A percentile compares a stretch with the other conserved stretches of the same genome.
Conservation (phyloP, 2,113 vertebrate species). For the Chaetura pelagica region DNA sequence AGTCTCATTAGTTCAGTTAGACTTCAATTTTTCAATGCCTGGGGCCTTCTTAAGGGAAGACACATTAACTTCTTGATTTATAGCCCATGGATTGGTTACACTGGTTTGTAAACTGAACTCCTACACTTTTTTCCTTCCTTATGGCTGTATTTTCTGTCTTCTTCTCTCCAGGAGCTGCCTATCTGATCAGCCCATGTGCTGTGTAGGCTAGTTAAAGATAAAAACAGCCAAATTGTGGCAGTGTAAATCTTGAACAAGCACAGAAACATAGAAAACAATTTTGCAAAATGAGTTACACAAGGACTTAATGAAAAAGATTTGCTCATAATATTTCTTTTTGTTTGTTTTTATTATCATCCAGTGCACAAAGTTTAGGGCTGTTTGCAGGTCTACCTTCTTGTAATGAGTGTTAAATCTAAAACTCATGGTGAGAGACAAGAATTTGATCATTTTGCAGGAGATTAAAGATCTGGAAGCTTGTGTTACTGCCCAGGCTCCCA, state of each 20-base stretch:
- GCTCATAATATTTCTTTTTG: background rate
- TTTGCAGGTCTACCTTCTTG: background rate
- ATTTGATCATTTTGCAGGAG: background rate
- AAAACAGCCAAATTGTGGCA: conserved; percentile 9
- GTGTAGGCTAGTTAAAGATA: conserved; percentile 48
- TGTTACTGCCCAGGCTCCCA: background rate
- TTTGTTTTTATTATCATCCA: background rate
- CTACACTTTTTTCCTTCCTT: conserved; percentile 53
- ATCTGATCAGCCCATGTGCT: conserved; percentile 31
- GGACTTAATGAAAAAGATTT: background rate
- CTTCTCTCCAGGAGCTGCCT: background rate
- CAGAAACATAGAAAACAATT: background rate
- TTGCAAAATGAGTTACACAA: conserved; percentile 3
- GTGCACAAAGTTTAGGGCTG: background rate
- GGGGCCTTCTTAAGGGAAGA: conserved; percentile 29
- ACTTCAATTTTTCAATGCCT: conserved; percentile 15
- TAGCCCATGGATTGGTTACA: conserved; percentile 31
- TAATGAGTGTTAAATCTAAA: background rate
- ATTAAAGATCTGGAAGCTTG: background rate
- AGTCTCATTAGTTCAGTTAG: conserved; percentile 40
- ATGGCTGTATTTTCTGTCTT: conserved; percentile 43
- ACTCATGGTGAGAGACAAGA: background rate
- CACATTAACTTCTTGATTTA: conserved; percentile 44
- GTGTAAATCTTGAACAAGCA: background rate
- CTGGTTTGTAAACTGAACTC: conserved; percentile 58